A percentile compares a stretch with the other conserved stretches of the same genome.
These are phyloP conservation scores for Malurus elegans DNA, from an alignment of 2,113 vertebrate species.

Conservation along the genomic window DNA sequence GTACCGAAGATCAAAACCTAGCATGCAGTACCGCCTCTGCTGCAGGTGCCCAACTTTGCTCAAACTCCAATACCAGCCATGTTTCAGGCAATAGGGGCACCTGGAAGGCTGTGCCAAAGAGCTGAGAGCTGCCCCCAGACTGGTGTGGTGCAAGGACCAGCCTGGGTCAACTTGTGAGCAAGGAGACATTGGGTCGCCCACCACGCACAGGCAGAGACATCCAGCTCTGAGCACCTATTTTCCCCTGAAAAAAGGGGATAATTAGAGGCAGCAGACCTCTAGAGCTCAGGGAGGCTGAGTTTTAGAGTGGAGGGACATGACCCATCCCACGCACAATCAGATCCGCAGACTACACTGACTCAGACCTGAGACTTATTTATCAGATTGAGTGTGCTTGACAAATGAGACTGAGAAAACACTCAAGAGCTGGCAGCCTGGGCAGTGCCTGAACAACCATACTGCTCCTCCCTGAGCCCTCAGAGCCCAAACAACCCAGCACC, in stretches of 20 bases:
- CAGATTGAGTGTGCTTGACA: neutral
- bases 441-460: neutral
- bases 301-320: neutral
- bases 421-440: neutral
- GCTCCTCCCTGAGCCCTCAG: neutral
- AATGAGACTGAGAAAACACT: neutral
- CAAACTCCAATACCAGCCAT: fast-evolving
- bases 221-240: neutral
- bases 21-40: fast-evolving
- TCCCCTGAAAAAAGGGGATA: neutral
- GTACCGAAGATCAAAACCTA: neutral
- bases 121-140: fast-evolving
- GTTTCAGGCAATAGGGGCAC: neutral
- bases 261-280: neutral
- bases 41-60: neutral
- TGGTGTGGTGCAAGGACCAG: fast-evolving
- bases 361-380: neutral
- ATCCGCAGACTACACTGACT: neutral
- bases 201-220: fast-evolving
- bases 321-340: fast-evolving
- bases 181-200: fast-evolving
- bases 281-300: fast-evolving
- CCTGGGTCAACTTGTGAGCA: fast-evolving
- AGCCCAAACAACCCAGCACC: neutral
- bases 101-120: neutral